phyloP scores from a whole-genome alignment of 2,888 invertebrate species.

The Uropetala carovei region DNA sequence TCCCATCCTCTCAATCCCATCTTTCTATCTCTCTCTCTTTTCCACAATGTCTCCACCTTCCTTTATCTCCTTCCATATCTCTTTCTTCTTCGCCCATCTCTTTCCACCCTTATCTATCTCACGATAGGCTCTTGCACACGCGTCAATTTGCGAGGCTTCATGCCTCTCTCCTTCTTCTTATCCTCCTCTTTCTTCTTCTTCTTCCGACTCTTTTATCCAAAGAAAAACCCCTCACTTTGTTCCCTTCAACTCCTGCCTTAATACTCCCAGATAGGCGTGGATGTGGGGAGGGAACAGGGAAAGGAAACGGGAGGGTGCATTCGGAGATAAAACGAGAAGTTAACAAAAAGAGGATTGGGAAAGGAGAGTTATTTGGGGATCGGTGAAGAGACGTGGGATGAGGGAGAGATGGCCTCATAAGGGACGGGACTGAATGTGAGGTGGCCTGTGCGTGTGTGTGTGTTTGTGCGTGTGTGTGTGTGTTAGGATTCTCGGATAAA shows the following conservation, averaged over 20 bases:
- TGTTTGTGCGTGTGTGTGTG: too few species aligned
- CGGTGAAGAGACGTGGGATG: not conserved
- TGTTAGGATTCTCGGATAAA: not conserved
- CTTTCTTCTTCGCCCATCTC: not conserved
- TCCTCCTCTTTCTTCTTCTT: not conserved
- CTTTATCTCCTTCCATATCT: not conserved
- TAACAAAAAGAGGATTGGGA: not conserved
- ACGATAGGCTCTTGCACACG: not conserved
- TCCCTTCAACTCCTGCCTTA: not conserved
- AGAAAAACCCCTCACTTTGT: not conserved
- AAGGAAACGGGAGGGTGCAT: not conserved
- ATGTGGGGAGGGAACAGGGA: too few species aligned
- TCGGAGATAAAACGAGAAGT: conserved; percentile 17
- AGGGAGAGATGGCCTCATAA: too few species aligned
- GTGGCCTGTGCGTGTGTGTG: not conserved
- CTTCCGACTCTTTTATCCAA: not conserved
- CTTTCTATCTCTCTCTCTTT: not conserved
- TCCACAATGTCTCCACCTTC: not conserved
- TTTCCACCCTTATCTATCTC: not conserved
- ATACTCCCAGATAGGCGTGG: not conserved
- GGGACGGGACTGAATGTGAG: not conserved
- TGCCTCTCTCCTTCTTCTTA: not conserved
- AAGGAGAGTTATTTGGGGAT: not conserved
- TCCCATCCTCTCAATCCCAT: not conserved
- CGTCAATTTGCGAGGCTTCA: not conserved